Conservation (phyloP, 2,888 invertebrate genomes). For the Altica lythri region DNA sequence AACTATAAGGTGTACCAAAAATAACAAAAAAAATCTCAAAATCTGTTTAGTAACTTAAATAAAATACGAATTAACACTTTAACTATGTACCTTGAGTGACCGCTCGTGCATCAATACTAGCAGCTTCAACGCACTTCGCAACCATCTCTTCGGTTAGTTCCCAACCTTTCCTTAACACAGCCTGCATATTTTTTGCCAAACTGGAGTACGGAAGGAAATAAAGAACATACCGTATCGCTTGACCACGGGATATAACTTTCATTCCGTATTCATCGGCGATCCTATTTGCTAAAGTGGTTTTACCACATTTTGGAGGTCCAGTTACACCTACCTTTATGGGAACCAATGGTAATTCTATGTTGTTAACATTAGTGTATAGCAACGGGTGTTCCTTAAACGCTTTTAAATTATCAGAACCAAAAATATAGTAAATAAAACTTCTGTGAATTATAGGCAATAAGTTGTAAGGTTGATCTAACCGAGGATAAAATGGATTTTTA, state of each 20-base stretch:
- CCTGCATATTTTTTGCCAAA: slow-evolving; percentile 57
- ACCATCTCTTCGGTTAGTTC: slow-evolving; percentile 57
- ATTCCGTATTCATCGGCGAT: slow-evolving; percentile 62
- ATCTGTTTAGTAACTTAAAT: no score
- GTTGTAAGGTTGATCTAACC: slow-evolving; percentile 54
- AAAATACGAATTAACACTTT: no score
- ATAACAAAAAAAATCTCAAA: no score
- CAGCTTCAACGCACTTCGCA: slow-evolving; percentile 61
- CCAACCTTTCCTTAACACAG: slow-evolving; percentile 56
- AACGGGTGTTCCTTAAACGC: slow-evolving; percentile 64
- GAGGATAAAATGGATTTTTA: slow-evolving; percentile 57
- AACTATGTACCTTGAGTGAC: slow-evolving; percentile 54
- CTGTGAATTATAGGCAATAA: slow-evolving; percentile 65
- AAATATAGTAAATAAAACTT: slow-evolving; percentile 65
- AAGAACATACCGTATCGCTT: slow-evolving; percentile 60
- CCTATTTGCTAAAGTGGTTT: slow-evolving; percentile 62
- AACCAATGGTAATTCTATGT: slow-evolving; percentile 58
- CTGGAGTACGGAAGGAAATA: slow-evolving; percentile 61
- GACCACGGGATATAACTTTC: slow-evolving; percentile 62
- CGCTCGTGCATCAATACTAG: slow-evolving; percentile 58
- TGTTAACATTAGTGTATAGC: slow-evolving; percentile 60
- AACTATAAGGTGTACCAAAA: no score
- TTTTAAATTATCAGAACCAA: slow-evolving; percentile 57
- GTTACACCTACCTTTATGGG: slow-evolving; percentile 63
- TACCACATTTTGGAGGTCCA: slow-evolving; percentile 69